Conservation (phyloP, 2,797 vertebrate genomes). For the Adrianichthys oophorus region DNA sequence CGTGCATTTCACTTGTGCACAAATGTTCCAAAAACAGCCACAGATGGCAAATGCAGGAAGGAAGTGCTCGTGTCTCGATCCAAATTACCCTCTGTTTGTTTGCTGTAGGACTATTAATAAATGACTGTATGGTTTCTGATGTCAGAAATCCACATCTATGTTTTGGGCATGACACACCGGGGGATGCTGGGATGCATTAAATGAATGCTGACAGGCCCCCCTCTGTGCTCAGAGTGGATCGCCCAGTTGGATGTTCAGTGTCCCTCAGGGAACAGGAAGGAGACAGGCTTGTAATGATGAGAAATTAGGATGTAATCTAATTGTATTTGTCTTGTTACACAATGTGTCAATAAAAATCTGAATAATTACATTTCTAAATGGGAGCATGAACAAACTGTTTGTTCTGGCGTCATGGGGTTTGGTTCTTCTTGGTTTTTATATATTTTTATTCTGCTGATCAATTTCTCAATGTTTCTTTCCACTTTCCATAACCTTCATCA, state of each 20-base stretch:
- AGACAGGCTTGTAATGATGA: constrained; percentile 40
- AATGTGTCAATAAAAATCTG: constrained; percentile 32
- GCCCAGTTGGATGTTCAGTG: constrained; percentile 32
- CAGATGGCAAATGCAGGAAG: constrained; percentile 58
- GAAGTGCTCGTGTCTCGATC: constrained; percentile 47
- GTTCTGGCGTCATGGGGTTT: constrained; percentile 24
- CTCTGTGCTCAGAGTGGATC: constrained; percentile 24
- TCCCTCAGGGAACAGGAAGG: constrained; percentile 30
- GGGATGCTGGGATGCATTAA: constrained; percentile 25
- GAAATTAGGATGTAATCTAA: constrained; percentile 55
- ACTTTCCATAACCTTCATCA: constrained; percentile 6
- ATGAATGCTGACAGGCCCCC: constrained; percentile 50
- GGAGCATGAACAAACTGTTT: constrained; percentile 31
- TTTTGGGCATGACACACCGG: constrained; percentile 28
- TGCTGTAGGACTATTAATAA: constrained; percentile 40
- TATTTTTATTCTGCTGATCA: constrained; percentile 9
- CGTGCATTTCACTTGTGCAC: constrained; percentile 16
- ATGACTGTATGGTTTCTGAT: constrained; percentile 27
- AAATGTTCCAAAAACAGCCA: constrained; percentile 32
- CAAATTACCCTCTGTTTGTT: constrained; percentile 56
- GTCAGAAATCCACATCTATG: constrained; percentile 44
- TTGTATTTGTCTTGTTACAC: constrained; percentile 62
- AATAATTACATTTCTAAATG: constrained; percentile 57
- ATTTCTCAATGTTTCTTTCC: constrained; percentile 26
- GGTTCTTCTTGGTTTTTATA: constrained; percentile 31